Percentiles rank a stretch among this genome's conserved stretches.
phyloP scores from a whole-genome alignment of 2,888 invertebrate species.

The Pollenia amentaria region DNA sequence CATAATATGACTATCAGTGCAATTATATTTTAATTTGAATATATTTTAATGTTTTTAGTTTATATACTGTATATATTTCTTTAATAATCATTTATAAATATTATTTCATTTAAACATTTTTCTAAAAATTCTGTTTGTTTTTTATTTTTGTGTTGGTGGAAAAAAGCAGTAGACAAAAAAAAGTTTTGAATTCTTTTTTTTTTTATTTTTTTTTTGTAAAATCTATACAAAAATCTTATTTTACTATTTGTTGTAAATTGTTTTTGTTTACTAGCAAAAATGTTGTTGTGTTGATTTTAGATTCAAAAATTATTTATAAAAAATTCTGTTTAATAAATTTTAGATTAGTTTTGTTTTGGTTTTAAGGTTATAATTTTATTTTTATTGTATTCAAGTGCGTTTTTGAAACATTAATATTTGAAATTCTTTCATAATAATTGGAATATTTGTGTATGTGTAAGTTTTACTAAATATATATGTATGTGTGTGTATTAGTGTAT shows the following conservation, averaged over 20 bases:
- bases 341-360: slow-evolving; percentile 7
- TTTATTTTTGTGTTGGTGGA: slow-evolving; percentile 54
- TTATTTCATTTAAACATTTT: slow-evolving; percentile 70
- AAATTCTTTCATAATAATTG: slow-evolving; percentile 21
- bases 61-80: slow-evolving; percentile 45
- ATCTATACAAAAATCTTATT: slow-evolving; percentile 60
- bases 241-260: slow-evolving; percentile 61
- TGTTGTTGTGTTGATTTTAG: slow-evolving; percentile 23
- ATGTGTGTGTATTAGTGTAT: not conserved
- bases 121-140: slow-evolving; percentile 65
- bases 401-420: slow-evolving; percentile 71
- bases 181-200: slow-evolving; percentile 11
- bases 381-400: slow-evolving; percentile 73
- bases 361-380: slow-evolving; percentile 31
- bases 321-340: slow-evolving; percentile 49
- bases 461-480: not conserved
- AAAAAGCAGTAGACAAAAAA: slow-evolving; percentile 71
- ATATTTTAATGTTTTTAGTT: slow-evolving; percentile 14
- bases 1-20: slow-evolving; percentile 74
- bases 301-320: slow-evolving; percentile 65
- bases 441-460: slow-evolving; percentile 2
- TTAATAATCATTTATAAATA: slow-evolving; percentile 45
- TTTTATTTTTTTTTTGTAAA: slow-evolving; percentile 59
- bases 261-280: slow-evolving; percentile 66
- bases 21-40: slow-evolving; percentile 63